These are phyloP conservation scores for Acanthosepion esculentum DNA, from an alignment of 2,888 invertebrate genomes.

Conservation along the genomic window DNA sequence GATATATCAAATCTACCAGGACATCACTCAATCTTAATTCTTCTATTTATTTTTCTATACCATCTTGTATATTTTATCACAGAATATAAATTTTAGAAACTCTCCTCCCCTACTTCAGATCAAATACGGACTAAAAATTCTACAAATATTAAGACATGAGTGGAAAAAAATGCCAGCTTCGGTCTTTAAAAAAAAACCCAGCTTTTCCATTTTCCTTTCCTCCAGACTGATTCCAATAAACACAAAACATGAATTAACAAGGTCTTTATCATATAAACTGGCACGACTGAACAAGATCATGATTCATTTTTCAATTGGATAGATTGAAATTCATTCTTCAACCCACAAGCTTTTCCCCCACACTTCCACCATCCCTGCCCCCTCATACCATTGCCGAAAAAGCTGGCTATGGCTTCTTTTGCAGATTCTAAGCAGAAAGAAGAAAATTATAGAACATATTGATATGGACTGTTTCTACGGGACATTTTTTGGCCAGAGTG, in stretches of 20 bases:
- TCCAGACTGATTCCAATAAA: neutral
- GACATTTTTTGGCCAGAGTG: conserved; percentile 33
- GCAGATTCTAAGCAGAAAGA: neutral
- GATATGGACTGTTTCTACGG: neutral
- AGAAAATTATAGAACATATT: neutral
- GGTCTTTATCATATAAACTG: conserved; percentile 17
- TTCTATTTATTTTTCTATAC: neutral
- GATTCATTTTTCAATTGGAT: conserved; percentile 17
- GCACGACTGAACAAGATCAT: conserved; percentile 10
- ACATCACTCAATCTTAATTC: neutral
- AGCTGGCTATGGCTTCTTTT: neutral
- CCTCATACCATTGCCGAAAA: neutral
- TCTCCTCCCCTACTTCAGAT: neutral
- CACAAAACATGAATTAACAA: conserved; percentile 1
- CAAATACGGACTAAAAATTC: neutral
- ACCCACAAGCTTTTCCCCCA: neutral
- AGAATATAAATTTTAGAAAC: neutral
- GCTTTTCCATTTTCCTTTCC: neutral
- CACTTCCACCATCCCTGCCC: neutral
- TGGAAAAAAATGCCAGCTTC: neutral
- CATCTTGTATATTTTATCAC: neutral
- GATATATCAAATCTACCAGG: neutral
- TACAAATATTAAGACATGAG: neutral
- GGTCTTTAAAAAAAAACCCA: neutral
- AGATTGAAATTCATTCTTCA: conserved; percentile 33